Base-by-base conservation (phyloP, 30 jellyfish, hydroid and myxozoan genomes). In the Morbakka virulenta region DNA sequence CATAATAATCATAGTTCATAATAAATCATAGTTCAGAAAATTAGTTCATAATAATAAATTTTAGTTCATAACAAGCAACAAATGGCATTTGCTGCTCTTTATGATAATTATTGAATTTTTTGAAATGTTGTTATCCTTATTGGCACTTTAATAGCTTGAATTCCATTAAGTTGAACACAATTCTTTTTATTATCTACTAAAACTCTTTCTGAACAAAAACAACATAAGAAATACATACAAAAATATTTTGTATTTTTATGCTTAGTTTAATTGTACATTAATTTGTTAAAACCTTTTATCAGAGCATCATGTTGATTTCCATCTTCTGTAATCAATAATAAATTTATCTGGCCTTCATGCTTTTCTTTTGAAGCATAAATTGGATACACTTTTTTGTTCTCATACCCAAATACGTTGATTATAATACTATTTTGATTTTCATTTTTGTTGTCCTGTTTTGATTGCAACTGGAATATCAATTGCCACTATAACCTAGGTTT, bases 91-190 rank as follows among this genome's bases (percentile, higher is more conserved):
- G n/a, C n/a, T n/a, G n/a, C n/a, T n/a, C n/a, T n/a, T n/a, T n/a
- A n/a, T 76, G 21, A 41, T 61, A 76, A 52, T 76, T 53, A 12
- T 57, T 74, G 34, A 76, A 76, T 17, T 62, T 32, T 62, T n/a
- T n/a, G 64, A 33, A 61, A 31, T 32, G 23, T 69, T 69, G 31
- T 67, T 52, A 3, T 32, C 64, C 29, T 79, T 52, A 1, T 32
- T 30, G 94, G 94, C 61, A 52, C 23, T 4, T 23, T 53, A n/a
- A 82, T 73, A 0, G 84, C 87, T 64, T 82, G 94, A 2, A 31
- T 32, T 31, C 87, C 87, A 47, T 73, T 51, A 12, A 34, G 52
- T 23, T 52, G 72, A 26, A 36, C 72, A 64, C 94, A 82, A 23
- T 4, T 51, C 4, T 69, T 68, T 21, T 2, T 22, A 64, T 82